Evolutionary conservation across 2,797 vertebrate genomes (phyloP), one percentile per base, ranked within the genome.

Genomic region (Sebastes steindachneri): DNA sequence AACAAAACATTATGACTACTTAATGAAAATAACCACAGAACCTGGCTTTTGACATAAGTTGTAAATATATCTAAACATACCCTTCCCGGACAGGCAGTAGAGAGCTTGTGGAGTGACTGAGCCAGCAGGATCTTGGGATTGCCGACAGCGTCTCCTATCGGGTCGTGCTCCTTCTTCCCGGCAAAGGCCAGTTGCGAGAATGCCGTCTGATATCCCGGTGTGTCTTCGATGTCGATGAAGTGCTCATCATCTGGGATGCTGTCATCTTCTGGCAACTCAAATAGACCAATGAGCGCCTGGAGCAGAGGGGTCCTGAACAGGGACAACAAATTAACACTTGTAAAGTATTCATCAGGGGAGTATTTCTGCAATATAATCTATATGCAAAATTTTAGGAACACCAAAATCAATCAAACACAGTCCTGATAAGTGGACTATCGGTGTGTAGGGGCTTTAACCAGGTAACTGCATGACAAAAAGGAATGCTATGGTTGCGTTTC

Each of bases 131-230:
- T 97, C 88, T 97, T 97, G 25, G 98, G 98, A 81, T 99, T 99
- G 83, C 96, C 96, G 57, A 99, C 96, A 80, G 96, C 96, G 3
- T 98, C 97, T 72, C 98, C 98, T 2, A 99, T 98, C 2, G 99
- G 99, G 83, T 99, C 99, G 0, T 97, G 98, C 45, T 99, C 98
- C 80, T 99, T 99, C 83, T 96, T 99, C 8, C 99, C 99, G 3
- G 99, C 99, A 64, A 99, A 99, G 48, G 98, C 98, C 17, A 99
- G 92, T 64, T 99, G 99, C n/a, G 99, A 98, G 93, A 99, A 99
- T 0, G 98, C 98, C 0, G 98, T 98, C 95, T 99, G 99, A 85
- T 99, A 99, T 4, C 99, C 98, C 0, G 98, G 98, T 0, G 98
- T 97, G 87, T 99, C 99, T 89, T 99, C 99, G 3, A 99, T 99